Percentiles rank a stretch among this genome's conserved stretches.
These are phyloP conservation scores for Hypocryptadius cinnamomeus DNA, from an alignment of 2,113 vertebrate species.

Conservation along the genomic window DNA sequence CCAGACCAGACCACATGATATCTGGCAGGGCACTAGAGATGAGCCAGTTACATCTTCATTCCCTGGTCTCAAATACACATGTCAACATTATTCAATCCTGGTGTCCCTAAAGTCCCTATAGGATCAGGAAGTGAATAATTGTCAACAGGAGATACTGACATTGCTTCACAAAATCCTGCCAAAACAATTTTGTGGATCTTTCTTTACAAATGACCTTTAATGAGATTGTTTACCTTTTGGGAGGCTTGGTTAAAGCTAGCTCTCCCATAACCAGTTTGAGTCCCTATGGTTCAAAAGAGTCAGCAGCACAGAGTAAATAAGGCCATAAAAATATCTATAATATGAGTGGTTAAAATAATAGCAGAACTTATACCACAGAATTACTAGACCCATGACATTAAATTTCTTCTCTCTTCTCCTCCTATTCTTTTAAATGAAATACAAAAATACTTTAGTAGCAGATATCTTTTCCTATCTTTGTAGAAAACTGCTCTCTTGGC, in stretches of 20 bases:
- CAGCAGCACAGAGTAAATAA: not conserved
- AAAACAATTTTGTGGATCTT: not conserved
- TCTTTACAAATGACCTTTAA: not conserved
- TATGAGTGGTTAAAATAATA: not conserved
- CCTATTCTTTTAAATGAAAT: not conserved
- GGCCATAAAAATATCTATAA: not conserved
- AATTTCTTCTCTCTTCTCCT: not conserved
- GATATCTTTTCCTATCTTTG: not conserved
- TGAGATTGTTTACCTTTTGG: not conserved
- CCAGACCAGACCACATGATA: not conserved
- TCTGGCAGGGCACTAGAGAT: not conserved
- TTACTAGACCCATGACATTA: not conserved
- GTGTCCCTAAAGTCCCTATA: not conserved
- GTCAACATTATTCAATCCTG: not conserved
- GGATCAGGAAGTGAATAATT: not conserved
- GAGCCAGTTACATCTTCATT: not conserved
- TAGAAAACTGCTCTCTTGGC: not conserved
- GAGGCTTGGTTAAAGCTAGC: not conserved
- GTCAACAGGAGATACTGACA: not conserved
- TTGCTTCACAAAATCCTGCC: not conserved
- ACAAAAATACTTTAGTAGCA: not conserved
- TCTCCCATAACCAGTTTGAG: not conserved
- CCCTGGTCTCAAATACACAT: not conserved
- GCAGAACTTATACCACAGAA: not conserved
- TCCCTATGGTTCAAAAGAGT: not conserved